phyloP scores from a whole-genome alignment of 2,797 vertebrate genomes.

The Mionectes olivaceus region DNA sequence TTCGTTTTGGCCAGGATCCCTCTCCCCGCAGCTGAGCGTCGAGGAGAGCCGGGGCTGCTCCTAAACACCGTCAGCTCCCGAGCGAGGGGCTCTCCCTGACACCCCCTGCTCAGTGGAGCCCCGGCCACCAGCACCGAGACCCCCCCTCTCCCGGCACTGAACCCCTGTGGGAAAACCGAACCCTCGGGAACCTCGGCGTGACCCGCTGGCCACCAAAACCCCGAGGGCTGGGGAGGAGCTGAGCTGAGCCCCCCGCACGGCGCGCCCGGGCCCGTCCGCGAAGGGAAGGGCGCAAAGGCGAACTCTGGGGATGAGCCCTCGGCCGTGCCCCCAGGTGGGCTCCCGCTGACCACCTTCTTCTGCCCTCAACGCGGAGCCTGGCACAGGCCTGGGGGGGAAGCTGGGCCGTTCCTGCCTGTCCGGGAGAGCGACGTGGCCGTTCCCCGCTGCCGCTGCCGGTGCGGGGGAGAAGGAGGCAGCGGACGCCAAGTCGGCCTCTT shows the following conservation, averaged over 20 bases:
- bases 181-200: neutral
- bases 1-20: neutral
- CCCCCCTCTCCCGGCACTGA: fast-evolving
- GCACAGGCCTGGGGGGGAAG: neutral
- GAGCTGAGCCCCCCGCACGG: fast-evolving
- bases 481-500: neutral
- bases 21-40: neutral
- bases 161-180: neutral
- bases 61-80: neutral
- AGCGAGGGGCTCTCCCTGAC: fast-evolving
- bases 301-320: neutral
- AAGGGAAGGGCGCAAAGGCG: neutral
- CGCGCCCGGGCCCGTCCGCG: fast-evolving
- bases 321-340: fast-evolving
- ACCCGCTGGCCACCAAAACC: fast-evolving
- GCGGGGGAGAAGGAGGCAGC: neutral
- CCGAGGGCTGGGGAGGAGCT: fast-evolving
- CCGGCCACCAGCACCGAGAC: fast-evolving
- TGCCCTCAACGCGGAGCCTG: fast-evolving
- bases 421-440: neutral
- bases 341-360: neutral
- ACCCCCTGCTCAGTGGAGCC: fast-evolving
- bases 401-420: neutral
- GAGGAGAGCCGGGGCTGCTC: neutral
- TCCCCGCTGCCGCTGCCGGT: neutral